Percentiles rank a stretch among this genome's conserved stretches.
Evolutionary conservation across 2,888 invertebrate genomes (phyloP).

Genomic region (Cremastinae sp.): DNA sequence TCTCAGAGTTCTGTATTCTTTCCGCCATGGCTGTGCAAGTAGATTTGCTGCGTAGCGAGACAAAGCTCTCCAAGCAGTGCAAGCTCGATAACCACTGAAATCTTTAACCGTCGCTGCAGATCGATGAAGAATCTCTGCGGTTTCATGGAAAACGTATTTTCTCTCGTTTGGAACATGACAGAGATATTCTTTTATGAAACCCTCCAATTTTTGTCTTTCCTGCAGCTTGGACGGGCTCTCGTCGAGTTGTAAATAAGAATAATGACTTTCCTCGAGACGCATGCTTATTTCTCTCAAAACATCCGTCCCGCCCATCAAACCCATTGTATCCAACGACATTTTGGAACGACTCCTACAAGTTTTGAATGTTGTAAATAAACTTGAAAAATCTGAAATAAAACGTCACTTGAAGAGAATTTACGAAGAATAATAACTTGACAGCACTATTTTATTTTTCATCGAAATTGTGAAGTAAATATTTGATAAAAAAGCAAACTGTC

Average conservation of each 20-base stretch:
- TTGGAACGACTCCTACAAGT: constrained; percentile 46
- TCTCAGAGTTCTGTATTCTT: constrained; percentile 90
- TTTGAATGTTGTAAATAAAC: not conserved
- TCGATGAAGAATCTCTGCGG: constrained; percentile 87
- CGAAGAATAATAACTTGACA: not conserved
- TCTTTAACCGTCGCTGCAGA: constrained; percentile 87
- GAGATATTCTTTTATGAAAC: constrained; percentile 89
- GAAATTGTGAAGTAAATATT: not conserved
- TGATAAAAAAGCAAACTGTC: not conserved
- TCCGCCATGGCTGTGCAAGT: constrained; percentile 93
- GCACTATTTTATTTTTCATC: not conserved
- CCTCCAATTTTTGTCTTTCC: constrained; percentile 89
- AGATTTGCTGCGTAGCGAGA: constrained; percentile 93
- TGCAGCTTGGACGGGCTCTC: constrained; percentile 89
- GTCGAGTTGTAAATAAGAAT: constrained; percentile 89
- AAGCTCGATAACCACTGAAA: constrained; percentile 91
- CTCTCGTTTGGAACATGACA: constrained; percentile 89
- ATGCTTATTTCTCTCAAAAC: constrained; percentile 86
- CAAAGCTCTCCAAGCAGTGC: constrained; percentile 91
- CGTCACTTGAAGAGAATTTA: no score
- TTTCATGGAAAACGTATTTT: constrained; percentile 89
- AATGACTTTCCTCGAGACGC: constrained; percentile 88
- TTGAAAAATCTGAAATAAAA: not conserved
- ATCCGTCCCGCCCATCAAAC: constrained; percentile 76
- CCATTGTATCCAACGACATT: constrained; percentile 73